Base-by-base conservation (phyloP, 2,888 invertebrate genomes). In the Pristionchus arcanus region DNA sequence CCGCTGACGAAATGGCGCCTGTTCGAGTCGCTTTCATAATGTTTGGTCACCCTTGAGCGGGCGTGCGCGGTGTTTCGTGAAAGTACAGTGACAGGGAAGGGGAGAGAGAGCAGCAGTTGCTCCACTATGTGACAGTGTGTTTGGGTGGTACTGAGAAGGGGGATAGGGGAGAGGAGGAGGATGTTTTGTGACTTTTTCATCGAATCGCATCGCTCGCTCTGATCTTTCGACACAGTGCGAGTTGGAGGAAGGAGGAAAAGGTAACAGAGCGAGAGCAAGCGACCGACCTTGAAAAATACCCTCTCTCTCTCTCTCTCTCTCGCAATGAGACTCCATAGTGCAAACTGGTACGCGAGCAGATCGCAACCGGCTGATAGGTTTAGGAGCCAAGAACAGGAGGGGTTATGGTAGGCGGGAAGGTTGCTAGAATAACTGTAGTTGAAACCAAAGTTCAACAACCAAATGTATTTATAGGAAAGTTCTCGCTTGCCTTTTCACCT, bases 301-400 rank as follows among this genome's bases (percentile, higher is more conserved):
- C 28, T 7, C 4, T 9, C 42, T 49, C 42, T 49, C 42, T 3
- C 42, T 11, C 42, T 49, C 11, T 49, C 42, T 13, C 11, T 49
- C 42, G 21, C 49, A 28, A 81, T 81, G 81, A 49, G 42, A 81
- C 37, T 31, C 21, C 81, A 81, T 81, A 81, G 81, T 81, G 81
- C 81, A 81, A 81, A 81, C 81, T 81, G 81, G 81, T 81, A 81
- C 81, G 81, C 11, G 81, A 19, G n/a, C n/a, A 81, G 81, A 81
- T 81, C 37, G 81, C 53, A 25, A 49, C 42, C 81, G 25, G 81
- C 81, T 81, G 81, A 81, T 81, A 81, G 81, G 53, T 81, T 81
- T 81, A 81, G 53, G 53, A n/a, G n/a, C n/a, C 81, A 53, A 77
- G 42, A 77, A 77, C 11, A 16, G 13, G 42, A 49, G 42, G 11